phyloP scores from a whole-genome alignment of 2,797 vertebrate genomes.

The Micrastur ruficollis region DNA sequence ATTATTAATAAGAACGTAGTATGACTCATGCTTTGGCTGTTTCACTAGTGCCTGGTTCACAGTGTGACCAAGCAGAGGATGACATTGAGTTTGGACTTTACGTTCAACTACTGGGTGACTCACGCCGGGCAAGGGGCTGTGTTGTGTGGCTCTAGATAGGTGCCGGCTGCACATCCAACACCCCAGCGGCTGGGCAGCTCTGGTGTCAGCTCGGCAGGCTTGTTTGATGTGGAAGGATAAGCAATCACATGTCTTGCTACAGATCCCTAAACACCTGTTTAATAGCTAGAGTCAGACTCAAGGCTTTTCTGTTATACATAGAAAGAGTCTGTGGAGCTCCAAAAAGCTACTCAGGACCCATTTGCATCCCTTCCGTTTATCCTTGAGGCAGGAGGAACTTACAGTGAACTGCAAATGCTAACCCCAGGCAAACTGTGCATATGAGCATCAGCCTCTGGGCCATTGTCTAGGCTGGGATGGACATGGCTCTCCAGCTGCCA shows the following conservation, averaged over 20 bases:
- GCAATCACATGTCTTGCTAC: not conserved
- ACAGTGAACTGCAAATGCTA: not conserved
- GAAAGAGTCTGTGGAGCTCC: not conserved
- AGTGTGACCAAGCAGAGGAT: not conserved
- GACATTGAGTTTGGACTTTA: not conserved
- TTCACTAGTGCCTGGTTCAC: not conserved
- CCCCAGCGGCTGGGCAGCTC: accelerated
- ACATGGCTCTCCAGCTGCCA: not conserved
- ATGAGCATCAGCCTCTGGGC: not conserved
- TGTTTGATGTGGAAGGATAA: not conserved
- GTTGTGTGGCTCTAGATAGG: no score
- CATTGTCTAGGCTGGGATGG: not conserved
- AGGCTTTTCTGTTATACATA: not conserved
- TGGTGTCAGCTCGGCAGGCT: not conserved
- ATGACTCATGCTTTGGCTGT: not conserved
- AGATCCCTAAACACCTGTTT: not conserved
- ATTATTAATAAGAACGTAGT: not conserved
- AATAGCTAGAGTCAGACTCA: not conserved
- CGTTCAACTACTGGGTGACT: not conserved
- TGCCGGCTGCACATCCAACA: not conserved
- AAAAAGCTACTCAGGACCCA: not conserved
- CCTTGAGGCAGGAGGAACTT: not conserved
- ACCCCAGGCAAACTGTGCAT: accelerated
- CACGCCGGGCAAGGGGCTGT: not conserved
- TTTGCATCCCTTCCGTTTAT: not conserved